Base-by-base conservation (phyloP, 2,797 vertebrate species). In the Pempheris klunzingeri region DNA sequence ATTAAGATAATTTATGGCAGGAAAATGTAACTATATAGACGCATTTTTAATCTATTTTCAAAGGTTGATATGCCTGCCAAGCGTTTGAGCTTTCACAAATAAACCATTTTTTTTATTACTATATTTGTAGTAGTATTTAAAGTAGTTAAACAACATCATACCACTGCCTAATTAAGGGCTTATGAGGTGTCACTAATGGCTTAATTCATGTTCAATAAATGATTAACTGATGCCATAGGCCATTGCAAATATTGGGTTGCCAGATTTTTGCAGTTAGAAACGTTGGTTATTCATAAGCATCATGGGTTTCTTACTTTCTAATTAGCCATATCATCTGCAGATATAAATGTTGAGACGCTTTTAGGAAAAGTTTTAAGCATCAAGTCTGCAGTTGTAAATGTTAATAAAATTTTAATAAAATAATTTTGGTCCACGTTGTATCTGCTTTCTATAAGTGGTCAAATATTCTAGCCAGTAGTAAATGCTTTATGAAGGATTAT, bases 1-100 rank as follows among this genome's bases (percentile, higher is more conserved):
- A 18, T 52, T 60, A 5, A 39, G 50, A 22, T 43, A 11, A 71
- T 71, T 69, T 43, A 78, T 55, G 24, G 17, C 47, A 7, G 18
- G 34, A 43, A 36, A 53, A 22, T 54, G 4, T 18, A 34, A 30
- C 17, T 4, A 4, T 28, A 32, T 2, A 18, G 24, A 58, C 47
- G 49, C 20, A 22, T 20, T 8, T 30, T 1, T 28, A 24, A 49
- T 22, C 36, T 36, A 15, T 36, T 50, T 2, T 60, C 28, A 7
- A 26, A 18, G 4, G 30, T 54, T 5, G 24, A 43, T 59, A 22
- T 36, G 13, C 4, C 7, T 63, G 39, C 13, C 30, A n/a, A 3
- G 4, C 13, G n/a, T 28, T 18, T 61, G 38, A 38, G 22, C 54
- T 44, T 58, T 38, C 26, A 63, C 14, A 39, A 18, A 47, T 43